Evolutionary conservation across 2,797 vertebrate species (phyloP), one percentile per base, ranked within the genome.

Genomic region (Graptemys geographica): DNA sequence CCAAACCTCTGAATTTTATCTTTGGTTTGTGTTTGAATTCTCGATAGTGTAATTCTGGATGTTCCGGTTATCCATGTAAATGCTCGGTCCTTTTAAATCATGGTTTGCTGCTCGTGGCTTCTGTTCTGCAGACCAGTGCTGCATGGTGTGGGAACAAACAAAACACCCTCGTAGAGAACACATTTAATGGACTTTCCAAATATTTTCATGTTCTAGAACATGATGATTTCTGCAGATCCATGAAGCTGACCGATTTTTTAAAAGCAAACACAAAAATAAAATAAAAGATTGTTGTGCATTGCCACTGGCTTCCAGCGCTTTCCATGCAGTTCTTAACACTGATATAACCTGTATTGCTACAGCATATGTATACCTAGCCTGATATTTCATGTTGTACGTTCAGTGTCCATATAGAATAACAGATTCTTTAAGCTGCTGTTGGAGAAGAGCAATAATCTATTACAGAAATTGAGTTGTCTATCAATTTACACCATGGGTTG

Each of bases 1-100:
- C 5, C 16, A 37, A 37, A 69, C 18, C 62, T 65, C 33, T n/a
- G 1, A 3, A 19, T 69, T 37, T 37, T n/a, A n/a, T 37, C 33
- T 21, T 31, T 18, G 8, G 62, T 21, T 69, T 69, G 62, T 69
- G 19, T 69, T 5, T 69, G 62, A 69, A 37, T 5, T 69, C 62
- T n/a, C 2, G 8, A 21, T 8, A 5, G n/a, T 10, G 5, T n/a
- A 21, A n/a, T n/a, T n/a, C 62, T 37, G n/a, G 33, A 18, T 1
- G 5, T 37, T 69, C 16, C 5, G 5, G 16, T n/a, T 69, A 10
- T 5, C n/a, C n/a, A 10, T 11, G 5, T 28, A 27, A 28, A 37
- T 19, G 8, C n/a, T 69, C 5, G 2, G 18, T 37, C 8, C 62
- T 69, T 10, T 69, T 21, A 69, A 19, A 37, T 69, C 18, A 5